Percentiles rank a stretch among this genome's conserved stretches.
These are phyloP conservation scores for Oligia fasciuncula DNA, from an alignment of 2,888 invertebrate species.

Conservation along the genomic window DNA sequence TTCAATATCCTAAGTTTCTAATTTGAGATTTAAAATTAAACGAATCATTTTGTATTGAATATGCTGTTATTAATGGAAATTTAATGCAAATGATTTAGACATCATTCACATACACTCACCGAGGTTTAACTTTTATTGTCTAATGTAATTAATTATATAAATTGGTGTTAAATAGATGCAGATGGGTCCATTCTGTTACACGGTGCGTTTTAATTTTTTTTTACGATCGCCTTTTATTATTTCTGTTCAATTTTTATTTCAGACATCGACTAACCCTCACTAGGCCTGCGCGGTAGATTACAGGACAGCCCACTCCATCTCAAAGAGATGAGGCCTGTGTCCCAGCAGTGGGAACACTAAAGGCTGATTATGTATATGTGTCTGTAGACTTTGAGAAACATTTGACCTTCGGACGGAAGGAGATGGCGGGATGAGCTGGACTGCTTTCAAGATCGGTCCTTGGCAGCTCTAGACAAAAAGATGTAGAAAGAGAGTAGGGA, in stretches of 20 bases:
- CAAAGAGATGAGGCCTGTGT: not conserved
- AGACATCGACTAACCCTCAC: not conserved
- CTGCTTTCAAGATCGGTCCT: too few species aligned
- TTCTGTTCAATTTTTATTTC: not conserved
- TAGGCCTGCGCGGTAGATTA: not conserved
- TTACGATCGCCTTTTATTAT: not conserved
- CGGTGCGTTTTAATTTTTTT: slow-evolving; percentile 42
- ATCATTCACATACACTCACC: slow-evolving; percentile 49
- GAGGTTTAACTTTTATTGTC: slow-evolving; percentile 45
- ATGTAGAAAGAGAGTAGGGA: too few species aligned
- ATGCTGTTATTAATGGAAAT: slow-evolving; percentile 37
- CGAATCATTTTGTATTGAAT: slow-evolving; percentile 29
- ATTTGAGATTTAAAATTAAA: slow-evolving; percentile 24
- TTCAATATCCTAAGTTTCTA: not conserved
- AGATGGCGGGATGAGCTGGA: too few species aligned
- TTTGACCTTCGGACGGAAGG: not conserved
- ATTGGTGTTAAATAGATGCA: slow-evolving; percentile 62
- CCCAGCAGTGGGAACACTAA: not conserved
- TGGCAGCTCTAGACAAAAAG: too few species aligned
- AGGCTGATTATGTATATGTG: not conserved
- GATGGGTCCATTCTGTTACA: slow-evolving; percentile 29
- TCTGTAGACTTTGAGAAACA: not conserved
- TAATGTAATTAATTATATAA: slow-evolving; percentile 58
- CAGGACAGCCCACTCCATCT: not conserved
- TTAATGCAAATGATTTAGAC: slow-evolving; percentile 50